Percentiles rank a stretch among this genome's conserved stretches.
Evolutionary conservation across 2,113 vertebrate genomes (phyloP).

Genomic region (Piliocolobus tephrosceles): DNA sequence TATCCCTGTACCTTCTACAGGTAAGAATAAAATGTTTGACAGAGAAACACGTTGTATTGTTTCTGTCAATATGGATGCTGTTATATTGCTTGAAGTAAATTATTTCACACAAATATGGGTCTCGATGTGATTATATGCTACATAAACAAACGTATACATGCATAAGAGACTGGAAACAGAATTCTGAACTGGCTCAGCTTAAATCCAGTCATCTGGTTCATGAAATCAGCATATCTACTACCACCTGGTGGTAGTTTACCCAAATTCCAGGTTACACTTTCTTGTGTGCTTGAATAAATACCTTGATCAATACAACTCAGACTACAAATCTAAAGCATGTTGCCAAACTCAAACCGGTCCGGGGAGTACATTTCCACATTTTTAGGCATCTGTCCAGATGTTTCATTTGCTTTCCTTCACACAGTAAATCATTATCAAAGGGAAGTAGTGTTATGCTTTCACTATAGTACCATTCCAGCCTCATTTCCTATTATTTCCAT

Average conservation of each 20-base stretch:
- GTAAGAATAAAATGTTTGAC: neutral
- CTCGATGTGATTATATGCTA: neutral
- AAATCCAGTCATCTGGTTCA: neutral
- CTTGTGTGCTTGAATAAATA: neutral
- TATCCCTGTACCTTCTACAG: neutral
- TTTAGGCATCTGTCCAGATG: neutral
- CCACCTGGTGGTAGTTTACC: slow-evolving; percentile 51
- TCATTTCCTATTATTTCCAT: neutral
- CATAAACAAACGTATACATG: neutral
- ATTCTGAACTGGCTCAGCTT: neutral
- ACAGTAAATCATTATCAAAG: neutral
- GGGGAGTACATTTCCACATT: neutral
- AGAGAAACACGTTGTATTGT: neutral
- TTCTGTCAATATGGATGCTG: neutral
- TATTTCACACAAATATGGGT: neutral
- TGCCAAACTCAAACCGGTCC: neutral
- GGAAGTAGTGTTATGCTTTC: neutral
- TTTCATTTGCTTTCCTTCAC: neutral
- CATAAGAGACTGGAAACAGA: neutral
- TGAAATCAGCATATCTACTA: slow-evolving; percentile 19
- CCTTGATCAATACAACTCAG: neutral
- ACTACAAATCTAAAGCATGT: neutral
- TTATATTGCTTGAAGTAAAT: neutral
- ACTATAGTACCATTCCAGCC: neutral
- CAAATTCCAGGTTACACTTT: neutral